phyloP scores from a whole-genome alignment of 2,113 vertebrate genomes.

The Pachyramphus minor region DNA sequence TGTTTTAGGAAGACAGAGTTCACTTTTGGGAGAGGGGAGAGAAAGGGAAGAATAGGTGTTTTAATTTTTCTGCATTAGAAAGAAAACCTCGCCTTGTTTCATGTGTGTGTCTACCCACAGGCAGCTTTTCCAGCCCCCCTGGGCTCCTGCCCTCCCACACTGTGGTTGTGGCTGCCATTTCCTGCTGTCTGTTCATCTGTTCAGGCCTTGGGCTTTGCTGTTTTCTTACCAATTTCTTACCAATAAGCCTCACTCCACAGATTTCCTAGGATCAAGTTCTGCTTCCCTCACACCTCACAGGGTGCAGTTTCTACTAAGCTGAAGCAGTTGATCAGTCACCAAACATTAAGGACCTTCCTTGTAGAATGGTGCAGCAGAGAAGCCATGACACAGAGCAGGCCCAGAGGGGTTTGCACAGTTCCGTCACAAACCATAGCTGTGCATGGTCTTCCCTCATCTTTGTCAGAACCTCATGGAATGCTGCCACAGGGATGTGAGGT shows the following conservation, averaged over 20 bases:
- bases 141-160: not conserved
- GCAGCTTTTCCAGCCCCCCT: not conserved
- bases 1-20: not conserved
- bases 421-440: not conserved
- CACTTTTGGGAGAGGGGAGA: not conserved
- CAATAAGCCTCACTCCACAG: not conserved
- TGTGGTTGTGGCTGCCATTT: rapidly evolving
- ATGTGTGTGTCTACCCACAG: too few relatives aligned
- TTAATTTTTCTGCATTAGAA: not conserved
- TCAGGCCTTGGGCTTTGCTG: not conserved
- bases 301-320: not conserved
- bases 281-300: rapidly evolving
- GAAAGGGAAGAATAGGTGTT: not conserved
- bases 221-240: not conserved
- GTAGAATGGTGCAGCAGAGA: not conserved
- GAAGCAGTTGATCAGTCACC: not conserved
- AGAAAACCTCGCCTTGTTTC: not conserved
- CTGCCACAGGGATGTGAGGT: rapidly evolving
- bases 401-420: not conserved
- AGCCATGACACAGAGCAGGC: not conserved
- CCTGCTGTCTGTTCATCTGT: not conserved
- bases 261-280: not conserved
- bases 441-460: rapidly evolving
- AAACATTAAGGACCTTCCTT: not conserved
- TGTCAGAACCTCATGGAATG: rapidly evolving